A percentile compares a stretch with the other conserved stretches of the same genome.
Evolutionary conservation across 2,797 vertebrate species (phyloP).

Genomic region (Eptatretus atami): DNA sequence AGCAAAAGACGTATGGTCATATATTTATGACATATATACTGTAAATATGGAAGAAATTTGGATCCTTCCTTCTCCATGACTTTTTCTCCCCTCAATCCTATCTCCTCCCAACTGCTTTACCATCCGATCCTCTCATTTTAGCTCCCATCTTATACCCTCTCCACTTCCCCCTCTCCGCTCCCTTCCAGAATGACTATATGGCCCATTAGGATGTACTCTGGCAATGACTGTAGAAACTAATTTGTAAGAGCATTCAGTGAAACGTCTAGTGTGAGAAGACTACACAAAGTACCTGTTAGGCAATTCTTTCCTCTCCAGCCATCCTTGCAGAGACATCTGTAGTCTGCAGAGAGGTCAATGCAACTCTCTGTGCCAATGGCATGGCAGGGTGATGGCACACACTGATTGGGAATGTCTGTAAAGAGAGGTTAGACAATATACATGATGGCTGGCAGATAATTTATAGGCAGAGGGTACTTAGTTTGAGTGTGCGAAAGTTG

Average conservation of each 20-base stretch:
- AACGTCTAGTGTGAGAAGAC: too few relatives aligned
- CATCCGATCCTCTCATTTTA: background rate
- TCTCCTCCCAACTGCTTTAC: background rate
- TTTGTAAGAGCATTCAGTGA: too few relatives aligned
- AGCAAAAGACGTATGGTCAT: background rate
- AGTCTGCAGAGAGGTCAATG: background rate
- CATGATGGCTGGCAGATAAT: too few relatives aligned
- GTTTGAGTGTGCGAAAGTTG: too few relatives aligned
- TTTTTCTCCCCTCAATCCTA: background rate
- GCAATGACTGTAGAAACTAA: too few relatives aligned
- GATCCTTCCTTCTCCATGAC: background rate
- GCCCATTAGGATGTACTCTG: too few relatives aligned
- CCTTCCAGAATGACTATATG: too few relatives aligned
- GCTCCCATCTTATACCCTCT: too few relatives aligned
- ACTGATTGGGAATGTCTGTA: background rate
- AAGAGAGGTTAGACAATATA: too few relatives aligned
- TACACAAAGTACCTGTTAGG: background rate
- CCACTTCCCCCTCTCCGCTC: too few relatives aligned
- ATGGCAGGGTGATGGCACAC: background rate
- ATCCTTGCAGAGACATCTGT: slow-evolving; percentile 1
- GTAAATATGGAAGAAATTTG: background rate
- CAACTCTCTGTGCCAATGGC: background rate
- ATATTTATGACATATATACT: background rate
- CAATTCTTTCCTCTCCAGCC: slow-evolving; percentile 3
- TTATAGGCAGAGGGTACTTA: too few relatives aligned